These are phyloP conservation scores for Drosophila repleta DNA, from an alignment of 1,140 invertebrate genomes.

Conservation along the genomic window DNA sequence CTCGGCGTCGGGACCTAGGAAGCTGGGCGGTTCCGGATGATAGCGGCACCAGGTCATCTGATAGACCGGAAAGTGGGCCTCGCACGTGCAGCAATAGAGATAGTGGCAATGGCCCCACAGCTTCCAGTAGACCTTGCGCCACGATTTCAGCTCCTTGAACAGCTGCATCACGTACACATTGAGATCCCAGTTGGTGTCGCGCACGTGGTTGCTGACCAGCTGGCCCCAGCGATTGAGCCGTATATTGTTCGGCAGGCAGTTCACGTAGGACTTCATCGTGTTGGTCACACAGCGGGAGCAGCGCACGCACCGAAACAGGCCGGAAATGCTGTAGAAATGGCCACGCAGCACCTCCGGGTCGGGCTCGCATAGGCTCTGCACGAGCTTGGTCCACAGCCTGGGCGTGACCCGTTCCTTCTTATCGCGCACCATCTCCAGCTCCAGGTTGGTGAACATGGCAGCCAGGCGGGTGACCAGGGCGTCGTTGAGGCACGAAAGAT, in stretches of 20 bases:
- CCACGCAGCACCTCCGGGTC: constrained; percentile 89
- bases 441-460: constrained; percentile 91
- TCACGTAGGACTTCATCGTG: constrained; percentile 87
- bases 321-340: constrained; percentile 91
- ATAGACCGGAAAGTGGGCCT: constrained; percentile 89
- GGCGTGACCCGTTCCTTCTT: constrained; percentile 93
- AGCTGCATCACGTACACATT: constrained; percentile 91
- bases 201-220: constrained; percentile 88
- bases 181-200: constrained; percentile 92
- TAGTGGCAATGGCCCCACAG: constrained; percentile 95
- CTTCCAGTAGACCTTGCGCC: constrained; percentile 96
- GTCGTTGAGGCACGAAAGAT: constrained; percentile 93
- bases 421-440: constrained; percentile 91
- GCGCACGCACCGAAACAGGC: constrained; percentile 88
- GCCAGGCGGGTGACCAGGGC: constrained; percentile 88
- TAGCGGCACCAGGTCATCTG: constrained; percentile 92
- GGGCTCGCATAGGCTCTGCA: constrained; percentile 89
- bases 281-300: constrained; percentile 86
- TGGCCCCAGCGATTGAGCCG: constrained; percentile 88
- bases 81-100: constrained; percentile 90
- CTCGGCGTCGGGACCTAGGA: constrained; percentile 88
- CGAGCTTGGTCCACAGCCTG: constrained; percentile 92
- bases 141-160: constrained; percentile 91
- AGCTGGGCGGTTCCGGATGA: constrained; percentile 91
- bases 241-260: constrained; percentile 88